These are phyloP conservation scores for Andinoacara biseriatus DNA, from an alignment of 2,113 vertebrate genomes.

Conservation along the genomic window DNA sequence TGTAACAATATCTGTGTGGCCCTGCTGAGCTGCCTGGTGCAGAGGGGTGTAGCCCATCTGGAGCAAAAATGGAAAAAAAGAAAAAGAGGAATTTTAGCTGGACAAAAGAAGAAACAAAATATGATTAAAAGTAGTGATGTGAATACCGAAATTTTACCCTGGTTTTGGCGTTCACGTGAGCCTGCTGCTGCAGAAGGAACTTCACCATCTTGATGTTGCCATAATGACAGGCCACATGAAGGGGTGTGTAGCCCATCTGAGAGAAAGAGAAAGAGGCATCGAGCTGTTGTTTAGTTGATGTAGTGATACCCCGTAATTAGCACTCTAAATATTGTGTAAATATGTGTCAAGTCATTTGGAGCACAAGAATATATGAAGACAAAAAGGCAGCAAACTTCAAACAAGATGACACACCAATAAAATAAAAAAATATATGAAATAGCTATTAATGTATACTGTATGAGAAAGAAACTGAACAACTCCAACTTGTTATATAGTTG, in stretches of 20 bases:
- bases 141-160: slow-evolving; percentile 81
- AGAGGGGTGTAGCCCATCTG: slow-evolving; percentile 95
- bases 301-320: background rate
- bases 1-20: slow-evolving; percentile 94
- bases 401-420: background rate
- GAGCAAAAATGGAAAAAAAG: background rate
- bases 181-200: slow-evolving; percentile 94
- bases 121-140: background rate
- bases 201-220: slow-evolving; percentile 99
- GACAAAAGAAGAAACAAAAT: background rate
- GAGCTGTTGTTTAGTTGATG: slow-evolving; percentile 19
- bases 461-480: background rate
- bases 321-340: slow-evolving; percentile 1
- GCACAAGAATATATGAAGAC: background rate
- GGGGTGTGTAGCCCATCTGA: slow-evolving; percentile 96
- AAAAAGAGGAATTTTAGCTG: background rate
- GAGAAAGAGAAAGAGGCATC: slow-evolving; percentile 27
- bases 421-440: background rate
- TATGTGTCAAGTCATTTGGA: background rate
- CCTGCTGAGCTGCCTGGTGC: slow-evolving; percentile 96
- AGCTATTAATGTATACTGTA: background rate
- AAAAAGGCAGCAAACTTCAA: background rate
- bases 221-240: slow-evolving; percentile 97
- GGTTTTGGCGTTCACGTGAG: slow-evolving; percentile 93
- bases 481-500: background rate